Evolutionary conservation across 2,113 vertebrate genomes (phyloP).

Genomic region (Pleuronectes platessa): DNA sequence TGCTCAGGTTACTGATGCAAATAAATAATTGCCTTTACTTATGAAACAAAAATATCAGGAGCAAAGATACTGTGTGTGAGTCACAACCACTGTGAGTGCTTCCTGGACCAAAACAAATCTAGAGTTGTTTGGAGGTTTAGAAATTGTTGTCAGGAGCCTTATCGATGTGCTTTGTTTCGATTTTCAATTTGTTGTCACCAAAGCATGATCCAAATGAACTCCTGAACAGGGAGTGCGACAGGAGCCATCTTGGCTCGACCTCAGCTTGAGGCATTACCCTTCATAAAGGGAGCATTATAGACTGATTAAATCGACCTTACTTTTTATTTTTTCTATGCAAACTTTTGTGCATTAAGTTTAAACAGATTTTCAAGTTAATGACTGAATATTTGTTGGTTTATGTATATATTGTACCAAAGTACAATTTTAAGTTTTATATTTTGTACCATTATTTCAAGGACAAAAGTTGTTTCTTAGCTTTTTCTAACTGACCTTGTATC

Average conservation of each 20-base stretch:
- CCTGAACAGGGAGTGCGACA: background rate
- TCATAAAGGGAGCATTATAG: constrained; percentile 23
- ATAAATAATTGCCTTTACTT: constrained; percentile 27
- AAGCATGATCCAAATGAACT: constrained; percentile 7
- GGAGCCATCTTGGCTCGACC: background rate
- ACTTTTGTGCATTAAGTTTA: constrained; percentile 25
- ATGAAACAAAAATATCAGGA: constrained; percentile 31
- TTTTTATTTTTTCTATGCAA: constrained; percentile 56
- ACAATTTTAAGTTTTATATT: background rate
- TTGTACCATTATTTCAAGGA: constrained; percentile 14
- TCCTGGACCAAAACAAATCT: background rate
- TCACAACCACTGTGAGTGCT: constrained; percentile 24
- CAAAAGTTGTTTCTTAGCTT: constrained; percentile 22
- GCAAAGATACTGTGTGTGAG: background rate
- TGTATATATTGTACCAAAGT: background rate
- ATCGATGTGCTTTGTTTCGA: no score
- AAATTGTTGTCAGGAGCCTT: background rate
- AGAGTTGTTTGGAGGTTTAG: constrained; percentile 15
- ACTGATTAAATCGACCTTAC: constrained; percentile 19
- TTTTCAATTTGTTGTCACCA: background rate
- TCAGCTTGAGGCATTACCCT: background rate
- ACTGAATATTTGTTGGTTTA: background rate
- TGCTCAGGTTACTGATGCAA: constrained; percentile 52
- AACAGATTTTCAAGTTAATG: constrained; percentile 7
- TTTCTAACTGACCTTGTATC: constrained; percentile 19